Percentiles rank a stretch among this genome's conserved stretches.
phyloP scores from a whole-genome alignment of 2,113 vertebrate genomes.

The Pseudorectes ferrugineus region DNA sequence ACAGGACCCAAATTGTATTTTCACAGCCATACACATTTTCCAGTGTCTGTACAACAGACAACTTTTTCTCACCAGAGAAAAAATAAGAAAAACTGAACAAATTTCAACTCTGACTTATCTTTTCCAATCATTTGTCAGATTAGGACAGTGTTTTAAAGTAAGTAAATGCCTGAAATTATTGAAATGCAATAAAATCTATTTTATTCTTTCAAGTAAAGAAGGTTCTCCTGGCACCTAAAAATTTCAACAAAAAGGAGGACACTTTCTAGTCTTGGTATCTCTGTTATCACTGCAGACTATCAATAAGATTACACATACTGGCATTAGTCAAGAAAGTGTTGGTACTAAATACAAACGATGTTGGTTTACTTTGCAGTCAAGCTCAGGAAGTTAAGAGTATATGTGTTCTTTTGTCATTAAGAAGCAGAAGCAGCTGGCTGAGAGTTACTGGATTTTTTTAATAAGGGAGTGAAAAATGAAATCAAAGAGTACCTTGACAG shows the following conservation, averaged over 20 bases:
- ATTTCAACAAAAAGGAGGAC: not conserved
- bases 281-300: not conserved
- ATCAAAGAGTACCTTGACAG: not conserved
- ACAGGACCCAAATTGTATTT: not conserved
- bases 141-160: not conserved
- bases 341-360: not conserved
- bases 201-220: not conserved
- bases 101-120: not conserved
- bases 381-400: not conserved
- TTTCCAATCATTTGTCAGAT: not conserved
- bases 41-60: not conserved
- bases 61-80: not conserved
- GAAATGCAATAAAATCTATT: not conserved
- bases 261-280: not conserved
- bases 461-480: not conserved
- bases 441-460: not conserved
- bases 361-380: not conserved
- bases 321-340: not conserved
- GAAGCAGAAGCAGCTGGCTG: not conserved
- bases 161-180: not conserved
- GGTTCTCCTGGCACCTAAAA: not conserved
- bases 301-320: not conserved
- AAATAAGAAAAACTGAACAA: not conserved
- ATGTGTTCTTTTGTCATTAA: not conserved
- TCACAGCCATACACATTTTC: not conserved